Conservation (phyloP, 2,888 invertebrate genomes). For the Stictocephala bisonia region DNA sequence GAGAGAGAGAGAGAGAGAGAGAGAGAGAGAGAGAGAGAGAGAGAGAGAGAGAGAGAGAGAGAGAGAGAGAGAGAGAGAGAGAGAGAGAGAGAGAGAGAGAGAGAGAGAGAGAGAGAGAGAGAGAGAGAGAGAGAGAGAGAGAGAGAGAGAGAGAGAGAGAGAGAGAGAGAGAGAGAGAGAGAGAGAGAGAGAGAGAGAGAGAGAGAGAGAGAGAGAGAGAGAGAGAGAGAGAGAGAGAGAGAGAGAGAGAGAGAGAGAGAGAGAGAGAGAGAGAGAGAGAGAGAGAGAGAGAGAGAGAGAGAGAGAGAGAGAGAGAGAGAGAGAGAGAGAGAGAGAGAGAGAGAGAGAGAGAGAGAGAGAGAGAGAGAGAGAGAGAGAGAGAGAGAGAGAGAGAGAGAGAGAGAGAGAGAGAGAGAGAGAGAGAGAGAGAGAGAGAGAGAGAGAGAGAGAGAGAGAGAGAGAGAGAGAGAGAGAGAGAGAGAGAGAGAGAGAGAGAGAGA, state of each 20-base stretch:
- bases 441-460: slow-evolving; percentile 13
- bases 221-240: neutral
- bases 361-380: slow-evolving; percentile 1
- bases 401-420: slow-evolving; percentile 6
- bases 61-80: slow-evolving; percentile 6
- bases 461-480: too few relatives aligned
- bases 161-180: neutral
- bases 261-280: neutral
- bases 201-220: neutral
- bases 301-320: slow-evolving; percentile 13
- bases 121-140: neutral
- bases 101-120: neutral
- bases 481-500: too few relatives aligned
- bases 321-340: neutral
- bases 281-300: slow-evolving; percentile 13
- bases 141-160: neutral
- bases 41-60: slow-evolving; percentile 4
- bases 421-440: neutral
- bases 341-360: neutral
- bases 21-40: neutral
- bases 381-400: neutral
- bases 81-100: slow-evolving; percentile 9
- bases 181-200: neutral
- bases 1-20: neutral
- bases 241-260: neutral